Conservation (phyloP, 2,113 vertebrate genomes). For the Amblyornis subalaris region DNA sequence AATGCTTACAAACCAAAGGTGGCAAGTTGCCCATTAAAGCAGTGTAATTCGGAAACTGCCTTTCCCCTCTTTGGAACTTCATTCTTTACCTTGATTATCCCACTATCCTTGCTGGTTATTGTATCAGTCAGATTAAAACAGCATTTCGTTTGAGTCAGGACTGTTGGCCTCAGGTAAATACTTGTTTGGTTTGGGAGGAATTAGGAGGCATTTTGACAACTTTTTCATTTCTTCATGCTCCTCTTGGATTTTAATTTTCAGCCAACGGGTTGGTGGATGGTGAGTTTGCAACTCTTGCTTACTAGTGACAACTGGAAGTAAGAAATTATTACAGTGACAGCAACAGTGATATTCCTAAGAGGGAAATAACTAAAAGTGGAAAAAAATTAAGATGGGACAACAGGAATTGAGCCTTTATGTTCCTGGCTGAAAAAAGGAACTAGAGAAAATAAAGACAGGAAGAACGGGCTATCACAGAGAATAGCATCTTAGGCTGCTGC, state of each 20-base stretch:
- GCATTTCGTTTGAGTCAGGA: slow-evolving; percentile 39
- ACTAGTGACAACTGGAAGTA: slow-evolving; percentile 58
- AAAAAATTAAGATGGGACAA: not conserved
- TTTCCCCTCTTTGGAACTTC: not conserved
- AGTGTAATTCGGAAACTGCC: not conserved
- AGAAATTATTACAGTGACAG: slow-evolving; percentile 33
- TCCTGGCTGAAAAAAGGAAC: not conserved
- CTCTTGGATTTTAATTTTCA: slow-evolving; percentile 64
- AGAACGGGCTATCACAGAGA: not conserved
- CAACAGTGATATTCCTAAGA: slow-evolving; percentile 20
- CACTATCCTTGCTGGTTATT: not conserved
- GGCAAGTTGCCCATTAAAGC: not conserved
- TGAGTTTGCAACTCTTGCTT: slow-evolving; percentile 62
- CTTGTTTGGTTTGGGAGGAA: slow-evolving; percentile 58
- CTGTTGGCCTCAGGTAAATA: slow-evolving; percentile 43
- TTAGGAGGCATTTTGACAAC: slow-evolving; percentile 64
- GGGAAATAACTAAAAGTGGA: not conserved
- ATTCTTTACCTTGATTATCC: not conserved
- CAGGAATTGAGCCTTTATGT: not conserved
- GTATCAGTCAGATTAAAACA: not conserved
- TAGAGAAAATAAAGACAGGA: not conserved
- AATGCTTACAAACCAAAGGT: not conserved
- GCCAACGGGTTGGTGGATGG: slow-evolving; percentile 62
- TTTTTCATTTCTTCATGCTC: slow-evolving; percentile 66
- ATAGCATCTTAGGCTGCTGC: not conserved